Percentiles rank a stretch among this genome's conserved stretches.
Evolutionary conservation across 1,140 invertebrate species (phyloP).

Genomic region (Gryllus bimaculatus): DNA sequence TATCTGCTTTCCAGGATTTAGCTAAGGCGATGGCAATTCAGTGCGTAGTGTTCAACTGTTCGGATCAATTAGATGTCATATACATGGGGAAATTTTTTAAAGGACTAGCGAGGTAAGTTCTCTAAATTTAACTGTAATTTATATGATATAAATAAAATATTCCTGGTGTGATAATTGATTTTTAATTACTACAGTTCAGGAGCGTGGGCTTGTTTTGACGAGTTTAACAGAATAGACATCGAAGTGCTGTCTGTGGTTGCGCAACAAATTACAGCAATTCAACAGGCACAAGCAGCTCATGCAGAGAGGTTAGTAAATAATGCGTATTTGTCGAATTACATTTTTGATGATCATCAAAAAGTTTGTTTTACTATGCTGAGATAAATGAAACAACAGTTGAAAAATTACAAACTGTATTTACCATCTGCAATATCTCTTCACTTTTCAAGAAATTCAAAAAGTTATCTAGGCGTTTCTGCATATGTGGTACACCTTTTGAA

Average conservation of each 20-base stretch:
- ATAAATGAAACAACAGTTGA: no score
- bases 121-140: not conserved
- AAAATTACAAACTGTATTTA: no score
- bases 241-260: constrained; percentile 53
- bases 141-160: not conserved
- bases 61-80: constrained; percentile 60
- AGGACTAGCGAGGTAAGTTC: constrained; percentile 38
- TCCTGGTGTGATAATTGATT: not conserved
- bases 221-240: constrained; percentile 65
- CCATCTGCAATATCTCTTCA: no score
- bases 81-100: constrained; percentile 60
- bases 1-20: constrained; percentile 39
- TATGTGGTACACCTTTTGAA: no score
- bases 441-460: no score
- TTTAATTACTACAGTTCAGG: constrained; percentile 42
- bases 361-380: no score
- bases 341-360: no score
- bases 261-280: constrained; percentile 54
- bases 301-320: constrained; percentile 30
- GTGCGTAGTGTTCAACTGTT: constrained; percentile 70
- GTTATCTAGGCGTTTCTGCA: no score
- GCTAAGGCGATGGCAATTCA: constrained; percentile 65
- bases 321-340: no score
- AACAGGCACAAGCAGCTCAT: constrained; percentile 41
- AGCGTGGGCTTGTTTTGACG: constrained; percentile 69